phyloP scores from a whole-genome alignment of 2,113 vertebrate genomes.

The Pyxicephalus adspersus region DNA sequence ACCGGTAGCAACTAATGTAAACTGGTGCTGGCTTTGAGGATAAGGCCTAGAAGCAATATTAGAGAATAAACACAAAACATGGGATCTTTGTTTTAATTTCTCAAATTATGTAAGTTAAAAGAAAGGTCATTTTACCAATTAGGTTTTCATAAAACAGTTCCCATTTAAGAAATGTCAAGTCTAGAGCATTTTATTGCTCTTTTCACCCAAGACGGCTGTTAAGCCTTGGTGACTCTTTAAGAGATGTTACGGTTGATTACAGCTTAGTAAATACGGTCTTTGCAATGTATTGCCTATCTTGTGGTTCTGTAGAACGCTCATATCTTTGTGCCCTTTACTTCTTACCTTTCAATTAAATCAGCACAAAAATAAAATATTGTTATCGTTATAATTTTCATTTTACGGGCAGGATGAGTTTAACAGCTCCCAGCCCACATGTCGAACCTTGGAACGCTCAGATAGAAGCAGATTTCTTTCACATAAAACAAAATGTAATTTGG shows the following conservation, averaged over 20 bases:
- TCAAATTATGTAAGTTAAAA: no score
- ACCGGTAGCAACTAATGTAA: no score
- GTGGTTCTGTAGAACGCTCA: conserved; percentile 1
- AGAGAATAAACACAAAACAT: no score
- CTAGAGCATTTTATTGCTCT: neutral
- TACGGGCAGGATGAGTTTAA: conserved; percentile 51
- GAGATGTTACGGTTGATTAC: conserved; percentile 16
- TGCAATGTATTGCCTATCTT: neutral
- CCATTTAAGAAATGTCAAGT: neutral
- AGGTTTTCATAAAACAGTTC: no score
- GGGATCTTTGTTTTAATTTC: no score
- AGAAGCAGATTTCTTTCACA: conserved; percentile 52
- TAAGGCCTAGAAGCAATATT: no score
- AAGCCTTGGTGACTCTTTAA: conserved; percentile 1
- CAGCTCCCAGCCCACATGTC: conserved; percentile 34
- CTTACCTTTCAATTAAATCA: conserved; percentile 53
- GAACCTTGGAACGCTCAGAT: conserved; percentile 42
- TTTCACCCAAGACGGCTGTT: neutral
- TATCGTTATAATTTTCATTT: conserved; percentile 47
- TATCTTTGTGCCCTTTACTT: conserved; percentile 42
- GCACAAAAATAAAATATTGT: conserved; percentile 37
- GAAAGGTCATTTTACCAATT: no score
- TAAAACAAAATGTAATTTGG: conserved; percentile 58
- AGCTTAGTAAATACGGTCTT: conserved; percentile 23
- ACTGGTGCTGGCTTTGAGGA: no score